Conservation (phyloP, 2,888 invertebrate genomes). For the Agrotis exclamationis region DNA sequence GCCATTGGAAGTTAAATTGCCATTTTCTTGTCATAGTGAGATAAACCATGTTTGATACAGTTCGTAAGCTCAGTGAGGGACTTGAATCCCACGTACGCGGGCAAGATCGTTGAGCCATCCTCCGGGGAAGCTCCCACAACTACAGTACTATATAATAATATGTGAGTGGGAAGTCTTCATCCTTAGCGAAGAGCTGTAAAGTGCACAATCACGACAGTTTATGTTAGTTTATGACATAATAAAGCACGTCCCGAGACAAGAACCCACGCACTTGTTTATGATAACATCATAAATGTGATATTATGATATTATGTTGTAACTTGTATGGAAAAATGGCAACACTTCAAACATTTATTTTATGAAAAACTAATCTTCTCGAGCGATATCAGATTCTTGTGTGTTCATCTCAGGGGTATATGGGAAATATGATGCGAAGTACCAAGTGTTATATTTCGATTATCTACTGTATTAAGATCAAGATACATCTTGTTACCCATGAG, state of each 20-base stretch:
- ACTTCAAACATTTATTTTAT: background rate
- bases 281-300: constrained; percentile 25
- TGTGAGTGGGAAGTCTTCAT: constrained; percentile 8
- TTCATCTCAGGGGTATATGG: background rate
- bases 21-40: no score
- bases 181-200: constrained; percentile 25
- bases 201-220: constrained; percentile 35
- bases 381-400: background rate
- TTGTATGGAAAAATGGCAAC: background rate
- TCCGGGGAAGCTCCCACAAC: constrained; percentile 2
- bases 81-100: background rate
- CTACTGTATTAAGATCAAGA: background rate
- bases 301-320: no score
- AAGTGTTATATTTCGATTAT: no score
- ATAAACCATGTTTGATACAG: background rate
- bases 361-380: background rate
- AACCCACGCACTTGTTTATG: constrained; percentile 26
- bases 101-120: background rate
- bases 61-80: background rate
- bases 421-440: background rate
- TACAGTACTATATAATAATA: background rate
- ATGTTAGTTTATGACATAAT: constrained; percentile 37
- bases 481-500: background rate
- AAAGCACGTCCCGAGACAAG: constrained; percentile 23
- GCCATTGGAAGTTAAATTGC: background rate